Conservation (phyloP, 2,888 invertebrate species). For the Creontiades dilutus region DNA sequence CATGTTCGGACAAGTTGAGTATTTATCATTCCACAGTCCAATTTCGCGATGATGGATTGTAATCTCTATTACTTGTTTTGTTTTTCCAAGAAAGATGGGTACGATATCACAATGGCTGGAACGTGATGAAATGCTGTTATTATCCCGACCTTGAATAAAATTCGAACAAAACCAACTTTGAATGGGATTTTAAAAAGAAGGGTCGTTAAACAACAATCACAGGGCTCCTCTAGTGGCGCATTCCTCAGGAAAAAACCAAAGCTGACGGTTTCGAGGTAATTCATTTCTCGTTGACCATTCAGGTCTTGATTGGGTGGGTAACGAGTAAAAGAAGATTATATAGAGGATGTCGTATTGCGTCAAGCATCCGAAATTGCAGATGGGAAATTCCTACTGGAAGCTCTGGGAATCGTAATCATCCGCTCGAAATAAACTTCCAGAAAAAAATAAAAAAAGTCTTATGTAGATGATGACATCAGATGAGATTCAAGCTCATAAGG, state of each 20-base stretch:
- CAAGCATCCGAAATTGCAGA: neutral
- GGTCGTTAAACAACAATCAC: slow-evolving; percentile 27
- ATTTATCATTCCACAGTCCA: too few species aligned
- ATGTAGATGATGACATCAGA: too few species aligned
- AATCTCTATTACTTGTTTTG: too few species aligned
- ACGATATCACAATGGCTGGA: neutral
- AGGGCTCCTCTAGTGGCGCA: neutral
- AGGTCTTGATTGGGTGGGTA: neutral
- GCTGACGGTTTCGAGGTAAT: neutral
- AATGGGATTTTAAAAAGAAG: slow-evolving; percentile 15
- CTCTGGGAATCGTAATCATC: neutral
- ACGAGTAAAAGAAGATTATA: slow-evolving; percentile 36
- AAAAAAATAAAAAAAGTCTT: too few species aligned
- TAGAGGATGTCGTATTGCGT: slow-evolving; percentile 12
- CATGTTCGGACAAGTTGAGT: too few species aligned
- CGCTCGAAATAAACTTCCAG: too few species aligned
- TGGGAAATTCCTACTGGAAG: neutral
- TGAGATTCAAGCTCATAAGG: too few species aligned
- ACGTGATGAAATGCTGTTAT: neutral
- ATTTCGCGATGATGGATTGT: too few species aligned
- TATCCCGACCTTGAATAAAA: neutral
- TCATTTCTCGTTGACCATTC: slow-evolving; percentile 36
- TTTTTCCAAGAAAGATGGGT: too few species aligned
- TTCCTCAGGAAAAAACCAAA: neutral
- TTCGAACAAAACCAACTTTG: neutral